These are phyloP conservation scores for Bicyclus anynana DNA, from an alignment of 1,140 invertebrate genomes.

Conservation along the genomic window DNA sequence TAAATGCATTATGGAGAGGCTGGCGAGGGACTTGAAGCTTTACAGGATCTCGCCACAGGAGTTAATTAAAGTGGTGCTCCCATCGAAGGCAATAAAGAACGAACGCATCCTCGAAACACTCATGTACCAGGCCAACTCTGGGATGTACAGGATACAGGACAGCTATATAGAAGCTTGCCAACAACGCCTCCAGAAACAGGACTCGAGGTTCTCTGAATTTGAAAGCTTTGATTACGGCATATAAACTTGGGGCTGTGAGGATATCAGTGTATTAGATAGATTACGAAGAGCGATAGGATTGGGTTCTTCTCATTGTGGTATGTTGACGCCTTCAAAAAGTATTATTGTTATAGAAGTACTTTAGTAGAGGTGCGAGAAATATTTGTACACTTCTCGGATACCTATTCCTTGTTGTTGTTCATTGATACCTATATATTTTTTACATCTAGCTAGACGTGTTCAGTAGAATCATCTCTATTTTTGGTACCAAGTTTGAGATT, in stretches of 20 bases:
- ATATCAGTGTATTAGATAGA: constrained; percentile 73
- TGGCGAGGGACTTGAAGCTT: constrained; percentile 92
- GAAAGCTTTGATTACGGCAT: constrained; percentile 87
- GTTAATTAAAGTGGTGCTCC: constrained; percentile 94
- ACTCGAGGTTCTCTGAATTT: constrained; percentile 88
- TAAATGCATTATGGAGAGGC: constrained; percentile 93
- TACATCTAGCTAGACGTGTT: constrained; percentile 74
- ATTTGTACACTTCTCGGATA: constrained; percentile 74
- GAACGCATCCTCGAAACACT: constrained; percentile 94
- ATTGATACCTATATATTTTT: constrained; percentile 76
- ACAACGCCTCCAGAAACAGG: constrained; percentile 90
- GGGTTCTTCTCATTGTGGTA: constrained; percentile 67
- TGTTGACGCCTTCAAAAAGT: constrained; percentile 72
- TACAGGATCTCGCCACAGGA: constrained; percentile 95
- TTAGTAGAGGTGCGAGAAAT: constrained; percentile 68
- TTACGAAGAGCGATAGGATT: constrained; percentile 53
- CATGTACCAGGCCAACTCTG: constrained; percentile 95
- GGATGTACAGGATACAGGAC: constrained; percentile 94
- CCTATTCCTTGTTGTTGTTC: constrained; percentile 75
- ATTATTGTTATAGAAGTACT: constrained; percentile 76
- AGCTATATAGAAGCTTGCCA: constrained; percentile 92
- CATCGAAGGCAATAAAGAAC: constrained; percentile 95
- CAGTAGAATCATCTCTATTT: constrained; percentile 74
- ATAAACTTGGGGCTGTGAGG: constrained; percentile 73
- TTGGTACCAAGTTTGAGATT: constrained; percentile 67